A percentile compares a stretch with the other conserved stretches of the same genome.
phyloP scores from a whole-genome alignment of 37 sponge, comb jelly and placozoan genomes.

The Mnemiopsis leidyi region DNA sequence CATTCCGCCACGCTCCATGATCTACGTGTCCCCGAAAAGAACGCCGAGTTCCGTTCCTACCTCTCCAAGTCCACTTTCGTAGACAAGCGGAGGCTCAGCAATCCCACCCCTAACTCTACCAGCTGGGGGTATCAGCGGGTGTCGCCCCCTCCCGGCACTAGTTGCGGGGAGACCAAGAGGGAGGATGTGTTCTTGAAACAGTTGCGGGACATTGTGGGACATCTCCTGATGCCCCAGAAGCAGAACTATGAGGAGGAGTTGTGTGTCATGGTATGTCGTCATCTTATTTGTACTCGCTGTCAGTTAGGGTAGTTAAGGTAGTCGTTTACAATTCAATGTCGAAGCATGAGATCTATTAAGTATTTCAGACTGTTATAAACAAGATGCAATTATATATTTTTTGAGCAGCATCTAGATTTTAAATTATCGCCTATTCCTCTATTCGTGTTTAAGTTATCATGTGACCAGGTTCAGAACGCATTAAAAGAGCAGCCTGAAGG shows the following conservation, averaged over 20 bases:
- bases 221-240: constrained; percentile 65
- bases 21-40: constrained; percentile 33
- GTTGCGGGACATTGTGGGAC: constrained; percentile 53
- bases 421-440: no score
- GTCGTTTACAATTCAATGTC: no score
- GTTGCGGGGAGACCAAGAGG: background rate
- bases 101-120: background rate
- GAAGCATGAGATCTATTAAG: no score
- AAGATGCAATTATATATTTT: no score
- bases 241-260: constrained; percentile 46
- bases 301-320: background rate
- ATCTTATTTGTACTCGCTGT: no score
- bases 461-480: constrained; percentile 50
- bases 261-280: constrained; percentile 29
- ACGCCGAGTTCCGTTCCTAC: background rate
- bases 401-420: no score
- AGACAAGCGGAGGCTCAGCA: background rate
- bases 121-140: background rate
- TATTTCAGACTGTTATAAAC: no score
- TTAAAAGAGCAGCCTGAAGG: constrained; percentile 51
- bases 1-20: constrained; percentile 55
- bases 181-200: constrained; percentile 1
- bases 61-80: background rate
- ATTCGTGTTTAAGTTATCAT: no score
- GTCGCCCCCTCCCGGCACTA: background rate